phyloP scores from a whole-genome alignment of 2,797 vertebrate species.

The Lutjanus argentimaculatus region DNA sequence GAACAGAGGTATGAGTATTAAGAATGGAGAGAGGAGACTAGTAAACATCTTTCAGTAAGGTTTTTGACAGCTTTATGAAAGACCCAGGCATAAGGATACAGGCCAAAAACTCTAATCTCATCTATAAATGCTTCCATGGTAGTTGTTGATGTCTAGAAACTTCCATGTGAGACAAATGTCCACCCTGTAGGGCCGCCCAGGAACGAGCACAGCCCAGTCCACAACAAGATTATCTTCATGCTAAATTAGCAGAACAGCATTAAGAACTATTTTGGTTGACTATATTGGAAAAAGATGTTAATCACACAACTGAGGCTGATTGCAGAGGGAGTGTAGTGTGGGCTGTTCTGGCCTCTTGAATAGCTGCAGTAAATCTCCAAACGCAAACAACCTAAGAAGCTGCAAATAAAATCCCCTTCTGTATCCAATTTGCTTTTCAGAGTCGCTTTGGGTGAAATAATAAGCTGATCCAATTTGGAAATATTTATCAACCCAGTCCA shows the following conservation, averaged over 20 bases:
- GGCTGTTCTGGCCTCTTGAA: conserved; percentile 72
- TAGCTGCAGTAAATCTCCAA: conserved; percentile 81
- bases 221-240: conserved; percentile 57
- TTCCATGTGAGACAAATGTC: conserved; percentile 48
- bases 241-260: conserved; percentile 71
- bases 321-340: conserved; percentile 67
- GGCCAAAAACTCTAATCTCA: conserved; percentile 35
- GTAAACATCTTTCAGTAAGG: conserved; percentile 1
- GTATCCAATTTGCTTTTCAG: conserved; percentile 84
- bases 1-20: not conserved
- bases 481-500: conserved; percentile 84
- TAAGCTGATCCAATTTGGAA: conserved; percentile 86
- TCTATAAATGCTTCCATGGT: conserved; percentile 26
- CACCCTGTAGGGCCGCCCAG: conserved; percentile 38
- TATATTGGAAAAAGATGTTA: conserved; percentile 74
- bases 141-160: conserved; percentile 15
- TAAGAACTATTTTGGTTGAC: conserved; percentile 72
- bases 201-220: conserved; percentile 1
- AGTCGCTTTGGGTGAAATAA: conserved; percentile 85
- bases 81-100: not conserved
- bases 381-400: conserved; percentile 79
- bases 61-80: conserved; percentile 38
- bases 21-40: not conserved
- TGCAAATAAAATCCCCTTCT: conserved; percentile 81
- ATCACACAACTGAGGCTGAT: conserved; percentile 76